Percentiles rank a stretch among this genome's conserved stretches.
phyloP scores from a whole-genome alignment of 2,888 invertebrate species.

The Pecten maximus region DNA sequence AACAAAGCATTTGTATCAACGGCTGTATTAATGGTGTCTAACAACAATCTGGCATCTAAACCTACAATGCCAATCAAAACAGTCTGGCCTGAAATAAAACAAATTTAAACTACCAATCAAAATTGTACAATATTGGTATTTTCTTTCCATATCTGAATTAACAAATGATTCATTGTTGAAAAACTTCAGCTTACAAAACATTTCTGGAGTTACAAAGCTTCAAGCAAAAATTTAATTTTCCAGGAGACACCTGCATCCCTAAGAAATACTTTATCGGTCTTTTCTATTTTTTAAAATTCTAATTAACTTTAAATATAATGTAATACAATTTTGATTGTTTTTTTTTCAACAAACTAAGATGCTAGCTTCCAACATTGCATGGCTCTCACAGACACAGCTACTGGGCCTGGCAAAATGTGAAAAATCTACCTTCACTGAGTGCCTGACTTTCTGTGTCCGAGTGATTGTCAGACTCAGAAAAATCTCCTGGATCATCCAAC shows the following conservation, averaged over 20 bases:
- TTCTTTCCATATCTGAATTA: not conserved
- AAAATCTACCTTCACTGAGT: slow-evolving; percentile 7
- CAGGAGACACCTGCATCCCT: not conserved
- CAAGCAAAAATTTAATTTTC: too few relatives aligned
- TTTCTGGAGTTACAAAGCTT: too few relatives aligned
- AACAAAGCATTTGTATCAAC: slow-evolving; percentile 9
- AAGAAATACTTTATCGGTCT: not conserved
- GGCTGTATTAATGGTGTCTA: not conserved
- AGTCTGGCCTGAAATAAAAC: not conserved
- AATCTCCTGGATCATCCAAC: slow-evolving; percentile 22
- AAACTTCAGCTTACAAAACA: not conserved
- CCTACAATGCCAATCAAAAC: not conserved
- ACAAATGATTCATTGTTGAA: not conserved
- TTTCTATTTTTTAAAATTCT: not conserved
- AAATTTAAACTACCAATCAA: not conserved
- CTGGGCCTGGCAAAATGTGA: not conserved
- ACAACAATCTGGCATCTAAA: not conserved
- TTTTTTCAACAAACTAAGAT: not conserved
- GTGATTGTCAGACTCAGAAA: slow-evolving; percentile 11
- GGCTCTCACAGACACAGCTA: not conserved
- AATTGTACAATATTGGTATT: not conserved
- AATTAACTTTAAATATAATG: not conserved
- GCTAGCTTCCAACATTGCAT: not conserved
- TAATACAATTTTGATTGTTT: not conserved
- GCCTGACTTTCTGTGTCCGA: slow-evolving; percentile 4